Conservation (phyloP, 2,113 vertebrate species). For the Pseudorectes ferrugineus region DNA sequence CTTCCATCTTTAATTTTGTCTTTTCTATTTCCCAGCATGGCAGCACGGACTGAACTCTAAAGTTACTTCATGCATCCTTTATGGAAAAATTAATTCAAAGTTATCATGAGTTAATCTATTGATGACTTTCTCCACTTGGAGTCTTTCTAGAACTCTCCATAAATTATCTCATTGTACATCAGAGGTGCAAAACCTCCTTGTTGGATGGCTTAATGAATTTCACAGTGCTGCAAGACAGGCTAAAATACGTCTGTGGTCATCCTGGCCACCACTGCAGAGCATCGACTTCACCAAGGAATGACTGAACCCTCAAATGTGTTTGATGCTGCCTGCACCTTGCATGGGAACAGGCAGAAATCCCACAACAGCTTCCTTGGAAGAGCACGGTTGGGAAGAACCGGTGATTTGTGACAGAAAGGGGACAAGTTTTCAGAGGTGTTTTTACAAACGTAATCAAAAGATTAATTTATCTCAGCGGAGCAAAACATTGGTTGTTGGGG, state of each 20-base stretch:
- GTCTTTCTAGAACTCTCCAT: not conserved
- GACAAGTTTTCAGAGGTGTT: not conserved
- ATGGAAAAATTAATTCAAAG: not conserved
- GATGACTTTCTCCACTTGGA: not conserved
- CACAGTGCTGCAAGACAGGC: not conserved
- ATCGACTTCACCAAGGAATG: not conserved
- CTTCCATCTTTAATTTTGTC: not conserved
- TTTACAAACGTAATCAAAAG: not conserved
- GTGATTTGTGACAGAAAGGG: not conserved
- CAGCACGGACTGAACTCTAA: not conserved
- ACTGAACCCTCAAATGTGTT: not conserved
- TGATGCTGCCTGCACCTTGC: not conserved
- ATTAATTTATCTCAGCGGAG: not conserved
- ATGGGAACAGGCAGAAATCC: not conserved
- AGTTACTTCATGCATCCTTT: not conserved
- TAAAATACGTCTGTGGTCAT: not conserved
- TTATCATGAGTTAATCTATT: not conserved
- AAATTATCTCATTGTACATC: not conserved
- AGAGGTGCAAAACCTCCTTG: not conserved
- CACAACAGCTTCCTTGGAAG: not conserved
- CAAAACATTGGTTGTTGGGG: not conserved
- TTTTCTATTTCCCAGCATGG: not conserved
- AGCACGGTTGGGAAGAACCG: not conserved
- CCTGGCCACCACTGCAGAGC: not conserved
- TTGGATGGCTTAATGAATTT: not conserved